Conservation (phyloP, 2,113 vertebrate species). For the Perognathus longimembris region DNA sequence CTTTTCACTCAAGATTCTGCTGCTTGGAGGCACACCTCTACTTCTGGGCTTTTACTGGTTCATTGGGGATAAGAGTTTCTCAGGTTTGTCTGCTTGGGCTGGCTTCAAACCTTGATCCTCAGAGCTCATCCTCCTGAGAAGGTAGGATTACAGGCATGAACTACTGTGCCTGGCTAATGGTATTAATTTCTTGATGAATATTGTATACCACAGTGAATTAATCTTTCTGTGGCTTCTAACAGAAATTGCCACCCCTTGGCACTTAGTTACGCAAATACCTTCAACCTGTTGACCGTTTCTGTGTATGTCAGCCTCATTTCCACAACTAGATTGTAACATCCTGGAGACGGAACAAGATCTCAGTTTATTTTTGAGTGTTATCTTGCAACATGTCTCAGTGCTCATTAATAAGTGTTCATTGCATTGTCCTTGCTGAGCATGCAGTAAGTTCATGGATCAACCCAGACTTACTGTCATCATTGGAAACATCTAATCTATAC, state of each 20-base stretch:
- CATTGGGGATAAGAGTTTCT: too few species aligned
- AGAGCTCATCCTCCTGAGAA: too few species aligned
- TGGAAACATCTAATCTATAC: neutral
- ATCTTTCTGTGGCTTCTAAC: conserved; percentile 48
- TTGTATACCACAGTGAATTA: neutral
- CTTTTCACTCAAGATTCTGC: too few species aligned
- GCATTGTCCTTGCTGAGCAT: neutral
- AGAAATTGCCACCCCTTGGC: neutral
- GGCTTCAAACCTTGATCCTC: too few species aligned
- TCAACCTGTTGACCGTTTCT: neutral
- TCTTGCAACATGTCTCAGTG: too few species aligned
- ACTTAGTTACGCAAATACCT: neutral
- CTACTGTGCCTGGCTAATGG: neutral
- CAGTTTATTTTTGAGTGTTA: neutral
- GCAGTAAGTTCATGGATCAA: neutral
- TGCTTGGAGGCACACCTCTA: too few species aligned
- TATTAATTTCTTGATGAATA: conserved; percentile 46
- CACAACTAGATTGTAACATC: neutral
- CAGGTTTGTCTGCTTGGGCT: too few species aligned
- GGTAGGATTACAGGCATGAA: too few species aligned
- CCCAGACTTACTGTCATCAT: neutral
- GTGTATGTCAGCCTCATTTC: neutral
- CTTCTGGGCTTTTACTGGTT: too few species aligned
- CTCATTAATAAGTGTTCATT: too few species aligned
- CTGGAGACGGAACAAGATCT: too few species aligned